Percentiles rank a stretch among this genome's conserved stretches.
Evolutionary conservation across 2,797 vertebrate genomes (phyloP).

Genomic region (Prionace glauca): DNA sequence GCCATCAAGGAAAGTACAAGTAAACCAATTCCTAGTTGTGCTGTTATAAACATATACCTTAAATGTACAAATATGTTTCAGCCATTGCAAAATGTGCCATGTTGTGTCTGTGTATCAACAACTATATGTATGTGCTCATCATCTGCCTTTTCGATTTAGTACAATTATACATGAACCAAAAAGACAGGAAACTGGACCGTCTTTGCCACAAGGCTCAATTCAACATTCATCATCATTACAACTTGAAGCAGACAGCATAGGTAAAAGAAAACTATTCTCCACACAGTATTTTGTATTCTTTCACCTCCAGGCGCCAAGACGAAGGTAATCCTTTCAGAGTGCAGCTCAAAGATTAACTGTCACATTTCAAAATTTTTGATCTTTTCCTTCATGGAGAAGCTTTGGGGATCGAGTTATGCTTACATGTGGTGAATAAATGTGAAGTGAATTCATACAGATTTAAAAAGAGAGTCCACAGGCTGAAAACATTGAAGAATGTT

Average conservation of each 20-base stretch:
- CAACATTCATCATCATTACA: background rate
- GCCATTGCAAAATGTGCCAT: background rate
- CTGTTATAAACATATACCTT: background rate
- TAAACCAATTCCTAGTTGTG: background rate
- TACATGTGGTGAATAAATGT: background rate
- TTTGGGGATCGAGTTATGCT: background rate
- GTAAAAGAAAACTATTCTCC: background rate
- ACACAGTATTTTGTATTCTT: background rate
- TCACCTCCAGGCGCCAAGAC: background rate
- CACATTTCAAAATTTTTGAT: background rate
- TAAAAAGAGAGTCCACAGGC: background rate
- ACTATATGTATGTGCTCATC: background rate
- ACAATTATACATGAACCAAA: background rate
- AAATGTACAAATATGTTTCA: background rate
- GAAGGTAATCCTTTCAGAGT: background rate
- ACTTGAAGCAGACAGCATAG: background rate
- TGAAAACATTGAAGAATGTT: background rate
- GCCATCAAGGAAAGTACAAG: background rate
- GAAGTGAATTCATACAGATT: conserved; percentile 11
- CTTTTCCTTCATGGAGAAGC: background rate
- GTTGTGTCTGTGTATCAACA: background rate
- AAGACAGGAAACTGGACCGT: background rate
- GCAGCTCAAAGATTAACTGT: background rate
- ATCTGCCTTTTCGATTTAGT: background rate
- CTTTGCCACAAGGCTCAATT: background rate